Conservation (phyloP, 2,888 invertebrate genomes). For the Resseliella maxima region DNA sequence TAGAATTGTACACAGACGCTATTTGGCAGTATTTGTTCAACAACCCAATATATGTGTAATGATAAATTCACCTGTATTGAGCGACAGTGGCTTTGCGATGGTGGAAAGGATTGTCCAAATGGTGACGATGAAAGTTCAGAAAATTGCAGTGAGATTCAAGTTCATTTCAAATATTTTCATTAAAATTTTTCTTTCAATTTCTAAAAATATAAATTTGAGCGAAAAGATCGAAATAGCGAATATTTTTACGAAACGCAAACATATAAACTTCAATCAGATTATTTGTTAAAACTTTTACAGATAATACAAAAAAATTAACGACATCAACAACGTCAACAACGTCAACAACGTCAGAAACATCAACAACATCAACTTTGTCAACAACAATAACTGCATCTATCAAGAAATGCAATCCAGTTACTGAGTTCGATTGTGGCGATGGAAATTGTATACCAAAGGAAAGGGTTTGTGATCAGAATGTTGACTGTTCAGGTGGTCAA, state of each 20-base stretch:
- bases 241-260: no score
- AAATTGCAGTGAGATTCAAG: no score
- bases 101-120: slow-evolving; percentile 84
- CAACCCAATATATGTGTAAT: slow-evolving; percentile 81
- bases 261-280: no score
- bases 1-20: slow-evolving; percentile 74
- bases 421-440: slow-evolving; percentile 86
- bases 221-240: no score
- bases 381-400: slow-evolving; percentile 70
- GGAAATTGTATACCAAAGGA: slow-evolving; percentile 84
- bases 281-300: no score
- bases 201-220: no score
- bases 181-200: no score
- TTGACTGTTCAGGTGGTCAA: slow-evolving; percentile 89
- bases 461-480: slow-evolving; percentile 85
- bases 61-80: slow-evolving; percentile 86
- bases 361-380: no score
- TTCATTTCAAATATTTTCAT: no score
- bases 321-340: no score
- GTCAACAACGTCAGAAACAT: no score
- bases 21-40: slow-evolving; percentile 74
- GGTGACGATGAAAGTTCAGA: slow-evolving; percentile 81
- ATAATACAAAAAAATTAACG: no score
- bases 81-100: slow-evolving; percentile 86
- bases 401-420: slow-evolving; percentile 78